These are phyloP conservation scores for Philaenus spumarius DNA, from an alignment of 1,140 invertebrate genomes.

Conservation along the genomic window DNA sequence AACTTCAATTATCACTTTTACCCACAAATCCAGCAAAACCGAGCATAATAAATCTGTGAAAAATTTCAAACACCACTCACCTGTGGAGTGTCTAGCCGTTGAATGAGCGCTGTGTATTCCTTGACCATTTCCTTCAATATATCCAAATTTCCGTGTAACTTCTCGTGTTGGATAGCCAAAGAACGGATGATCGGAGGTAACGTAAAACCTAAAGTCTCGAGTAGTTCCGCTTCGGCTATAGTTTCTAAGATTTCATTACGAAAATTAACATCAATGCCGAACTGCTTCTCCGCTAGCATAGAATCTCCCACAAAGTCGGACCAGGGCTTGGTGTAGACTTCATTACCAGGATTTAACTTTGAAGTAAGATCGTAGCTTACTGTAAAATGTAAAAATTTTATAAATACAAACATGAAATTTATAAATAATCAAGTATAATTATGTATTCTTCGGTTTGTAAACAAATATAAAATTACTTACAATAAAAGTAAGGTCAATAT, in stretches of 20 bases:
- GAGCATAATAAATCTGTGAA: no score
- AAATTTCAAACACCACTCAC: no score
- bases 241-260: slow-evolving; percentile 32
- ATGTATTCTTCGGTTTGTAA: no score
- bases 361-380: background rate
- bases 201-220: slow-evolving; percentile 65
- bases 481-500: no score
- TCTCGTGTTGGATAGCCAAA: slow-evolving; percentile 59
- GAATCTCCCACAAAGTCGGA: slow-evolving; percentile 14
- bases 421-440: no score
- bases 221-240: slow-evolving; percentile 65
- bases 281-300: slow-evolving; percentile 10
- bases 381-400: no score
- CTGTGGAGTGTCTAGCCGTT: slow-evolving; percentile 53
- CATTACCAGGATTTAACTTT: background rate
- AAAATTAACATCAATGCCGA: slow-evolving; percentile 14
- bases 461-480: no score
- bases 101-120: slow-evolving; percentile 52
- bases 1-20: no score
- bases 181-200: slow-evolving; percentile 59
- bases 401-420: no score
- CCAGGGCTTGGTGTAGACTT: slow-evolving; percentile 10
- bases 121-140: slow-evolving; percentile 48
- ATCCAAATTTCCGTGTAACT: slow-evolving; percentile 56
- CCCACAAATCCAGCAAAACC: no score